A percentile compares a stretch with the other conserved stretches of the same genome.
These are phyloP conservation scores for Volucella bombylans DNA, from an alignment of 2,888 invertebrate species.

Conservation along the genomic window DNA sequence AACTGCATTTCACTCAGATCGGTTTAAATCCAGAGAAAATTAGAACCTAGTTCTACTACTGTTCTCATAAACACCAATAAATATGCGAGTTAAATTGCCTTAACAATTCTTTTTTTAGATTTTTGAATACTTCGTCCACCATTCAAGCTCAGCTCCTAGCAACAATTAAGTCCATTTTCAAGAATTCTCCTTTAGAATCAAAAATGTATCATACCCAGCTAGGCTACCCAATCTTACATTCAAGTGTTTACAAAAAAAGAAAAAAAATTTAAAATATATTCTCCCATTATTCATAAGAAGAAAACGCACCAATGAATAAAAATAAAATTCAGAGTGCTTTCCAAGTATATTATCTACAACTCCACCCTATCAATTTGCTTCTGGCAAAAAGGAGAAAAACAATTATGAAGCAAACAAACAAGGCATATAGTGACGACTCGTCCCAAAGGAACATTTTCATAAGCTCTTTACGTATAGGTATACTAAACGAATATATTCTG, in stretches of 20 bases:
- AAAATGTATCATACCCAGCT: slow-evolving; percentile 53
- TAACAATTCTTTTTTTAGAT: slow-evolving; percentile 12
- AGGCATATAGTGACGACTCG: slow-evolving; percentile 14
- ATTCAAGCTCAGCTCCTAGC: slow-evolving; percentile 19
- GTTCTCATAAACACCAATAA: slow-evolving; percentile 46
- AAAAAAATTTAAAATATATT: slow-evolving; percentile 41
- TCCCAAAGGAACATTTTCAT: slow-evolving; percentile 61
- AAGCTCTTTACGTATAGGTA: slow-evolving; percentile 14
- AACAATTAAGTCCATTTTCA: slow-evolving; percentile 58
- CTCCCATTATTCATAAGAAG: slow-evolving; percentile 15
- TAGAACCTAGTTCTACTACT: not conserved
- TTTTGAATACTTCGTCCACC: slow-evolving; percentile 5
- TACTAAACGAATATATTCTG: not conserved
- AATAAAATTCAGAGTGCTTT: slow-evolving; percentile 29
- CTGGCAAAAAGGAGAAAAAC: slow-evolving; percentile 44
- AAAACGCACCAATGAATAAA: slow-evolving; percentile 38
- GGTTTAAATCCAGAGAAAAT: no score
- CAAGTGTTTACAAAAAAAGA: slow-evolving; percentile 63
- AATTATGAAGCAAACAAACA: slow-evolving; percentile 65
- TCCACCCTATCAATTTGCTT: slow-evolving; percentile 34
- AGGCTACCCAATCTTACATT: slow-evolving; percentile 41
- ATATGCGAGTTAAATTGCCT: slow-evolving; percentile 47
- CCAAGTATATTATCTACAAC: slow-evolving; percentile 29
- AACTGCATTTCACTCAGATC: no score
- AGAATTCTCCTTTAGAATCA: slow-evolving; percentile 52